Evolutionary conservation across 30 jellyfish, hydroid and myxozoan genomes (phyloP).

Genomic region (Hydractinia echinata): DNA sequence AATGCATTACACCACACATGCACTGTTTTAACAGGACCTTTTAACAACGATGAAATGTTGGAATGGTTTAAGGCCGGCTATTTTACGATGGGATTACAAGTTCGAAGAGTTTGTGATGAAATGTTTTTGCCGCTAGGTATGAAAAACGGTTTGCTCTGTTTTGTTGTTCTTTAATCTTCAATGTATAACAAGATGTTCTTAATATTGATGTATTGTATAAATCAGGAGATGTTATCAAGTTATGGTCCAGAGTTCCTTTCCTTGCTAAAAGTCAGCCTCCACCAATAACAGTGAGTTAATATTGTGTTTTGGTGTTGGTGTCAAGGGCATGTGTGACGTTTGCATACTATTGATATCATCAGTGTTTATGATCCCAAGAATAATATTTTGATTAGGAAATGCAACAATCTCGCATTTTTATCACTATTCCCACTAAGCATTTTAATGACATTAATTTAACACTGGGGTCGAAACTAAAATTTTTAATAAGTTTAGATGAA

Average conservation of each 20-base stretch:
- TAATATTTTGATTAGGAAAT: too few relatives aligned
- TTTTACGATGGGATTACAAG: conserved; percentile 75
- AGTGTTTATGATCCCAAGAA: too few relatives aligned
- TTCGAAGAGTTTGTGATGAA: conserved; percentile 93
- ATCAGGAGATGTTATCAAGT: conserved; percentile 73
- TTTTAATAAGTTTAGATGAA: too few relatives aligned
- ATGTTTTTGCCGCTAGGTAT: conserved; percentile 87
- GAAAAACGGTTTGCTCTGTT: not conserved
- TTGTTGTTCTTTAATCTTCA: not conserved
- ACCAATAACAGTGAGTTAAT: conserved; percentile 70
- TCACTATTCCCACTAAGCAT: too few relatives aligned
- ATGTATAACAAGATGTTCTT: not conserved
- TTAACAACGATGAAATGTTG: conserved; percentile 88
- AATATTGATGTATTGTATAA: not conserved
- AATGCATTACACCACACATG: not conserved
- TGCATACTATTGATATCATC: too few relatives aligned
- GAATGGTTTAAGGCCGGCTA: conserved; percentile 98
- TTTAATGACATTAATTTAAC: too few relatives aligned
- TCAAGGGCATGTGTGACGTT: too few relatives aligned
- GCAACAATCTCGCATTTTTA: not conserved
- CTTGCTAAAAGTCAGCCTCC: conserved; percentile 68
- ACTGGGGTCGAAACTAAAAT: too few relatives aligned
- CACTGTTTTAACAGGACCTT: conserved; percentile 60
- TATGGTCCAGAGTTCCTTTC: conserved; percentile 90
- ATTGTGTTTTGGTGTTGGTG: too few relatives aligned